Evolutionary conservation across 2,888 invertebrate species (phyloP).

Genomic region (Hylaea fasciaria): DNA sequence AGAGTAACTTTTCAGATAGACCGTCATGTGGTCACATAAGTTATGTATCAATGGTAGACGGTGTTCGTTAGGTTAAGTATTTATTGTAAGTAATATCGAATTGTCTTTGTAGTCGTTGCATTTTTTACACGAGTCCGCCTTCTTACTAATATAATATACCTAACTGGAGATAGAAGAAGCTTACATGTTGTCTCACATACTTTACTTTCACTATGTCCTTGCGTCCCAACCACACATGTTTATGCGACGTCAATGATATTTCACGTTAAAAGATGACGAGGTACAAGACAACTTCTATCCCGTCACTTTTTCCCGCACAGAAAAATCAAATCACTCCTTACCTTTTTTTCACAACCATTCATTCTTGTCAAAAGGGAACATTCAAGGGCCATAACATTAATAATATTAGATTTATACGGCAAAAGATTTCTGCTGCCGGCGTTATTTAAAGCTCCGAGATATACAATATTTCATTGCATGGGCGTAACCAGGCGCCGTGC

Average conservation of each 20-base stretch:
- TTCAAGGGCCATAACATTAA: slow-evolving; percentile 52
- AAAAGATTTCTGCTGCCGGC: slow-evolving; percentile 49
- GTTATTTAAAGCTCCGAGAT: slow-evolving; percentile 52
- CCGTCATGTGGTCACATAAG: no score
- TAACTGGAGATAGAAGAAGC: no score
- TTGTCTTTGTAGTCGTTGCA: no score
- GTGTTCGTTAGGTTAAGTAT: no score
- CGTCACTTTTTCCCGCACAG: slow-evolving; percentile 6
- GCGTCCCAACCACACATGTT: neutral
- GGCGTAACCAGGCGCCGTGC: slow-evolving; percentile 14
- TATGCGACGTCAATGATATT: neutral
- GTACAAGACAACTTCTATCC: slow-evolving; percentile 7
- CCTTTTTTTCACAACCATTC: slow-evolving; percentile 36
- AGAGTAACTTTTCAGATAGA: no score
- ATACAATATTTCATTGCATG: slow-evolving; percentile 53
- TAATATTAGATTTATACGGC: slow-evolving; percentile 59
- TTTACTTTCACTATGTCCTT: neutral
- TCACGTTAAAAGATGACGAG: neutral
- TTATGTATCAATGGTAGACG: no score
- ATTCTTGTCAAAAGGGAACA: slow-evolving; percentile 41
- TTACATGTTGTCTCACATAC: no score
- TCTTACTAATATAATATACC: no score
- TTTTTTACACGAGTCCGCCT: no score
- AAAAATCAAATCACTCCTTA: slow-evolving; percentile 37
- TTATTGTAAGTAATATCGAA: no score